A percentile compares a stretch with the other conserved stretches of the same genome.
phyloP scores from a whole-genome alignment of 2,113 vertebrate species.

The Xiphophorus maculatus region DNA sequence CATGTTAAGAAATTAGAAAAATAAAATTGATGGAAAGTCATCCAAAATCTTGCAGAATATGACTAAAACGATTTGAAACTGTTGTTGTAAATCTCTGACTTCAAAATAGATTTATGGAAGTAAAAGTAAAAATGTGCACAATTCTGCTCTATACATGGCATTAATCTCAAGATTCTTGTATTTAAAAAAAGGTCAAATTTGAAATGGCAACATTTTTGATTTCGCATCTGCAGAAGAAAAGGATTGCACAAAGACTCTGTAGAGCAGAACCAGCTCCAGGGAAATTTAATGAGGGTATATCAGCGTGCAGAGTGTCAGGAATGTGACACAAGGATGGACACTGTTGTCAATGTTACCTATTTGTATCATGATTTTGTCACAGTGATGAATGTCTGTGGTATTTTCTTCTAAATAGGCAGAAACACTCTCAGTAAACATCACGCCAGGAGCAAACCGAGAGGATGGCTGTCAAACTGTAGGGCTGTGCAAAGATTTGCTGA shows the following conservation, averaged over 20 bases:
- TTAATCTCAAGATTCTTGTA: no score
- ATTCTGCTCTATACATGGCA: no score
- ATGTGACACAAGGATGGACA: constrained; percentile 24
- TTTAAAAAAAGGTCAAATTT: neutral
- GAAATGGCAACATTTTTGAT: neutral
- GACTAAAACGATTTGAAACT: neutral
- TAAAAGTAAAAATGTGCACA: no score
- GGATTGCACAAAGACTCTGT: constrained; percentile 23
- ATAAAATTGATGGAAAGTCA: no score
- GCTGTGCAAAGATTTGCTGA: constrained; percentile 4
- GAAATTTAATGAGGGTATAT: constrained; percentile 19
- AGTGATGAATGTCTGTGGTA: neutral
- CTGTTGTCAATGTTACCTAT: constrained; percentile 24
- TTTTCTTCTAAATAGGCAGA: constrained; percentile 18
- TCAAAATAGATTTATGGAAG: no score
- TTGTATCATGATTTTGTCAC: neutral
- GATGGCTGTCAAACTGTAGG: neutral
- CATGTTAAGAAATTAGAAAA: no score
- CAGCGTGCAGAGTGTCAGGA: constrained; percentile 37
- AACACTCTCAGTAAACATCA: neutral
- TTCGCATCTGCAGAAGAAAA: neutral
- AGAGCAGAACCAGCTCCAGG: constrained; percentile 31
- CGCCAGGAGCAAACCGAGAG: constrained; percentile 14
- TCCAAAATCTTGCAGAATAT: neutral
- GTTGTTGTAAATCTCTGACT: no score